Percentiles rank a stretch among this genome's conserved stretches.
phyloP scores from a whole-genome alignment of 2,113 vertebrate genomes.

The Neolamprologus tretocephalus region DNA sequence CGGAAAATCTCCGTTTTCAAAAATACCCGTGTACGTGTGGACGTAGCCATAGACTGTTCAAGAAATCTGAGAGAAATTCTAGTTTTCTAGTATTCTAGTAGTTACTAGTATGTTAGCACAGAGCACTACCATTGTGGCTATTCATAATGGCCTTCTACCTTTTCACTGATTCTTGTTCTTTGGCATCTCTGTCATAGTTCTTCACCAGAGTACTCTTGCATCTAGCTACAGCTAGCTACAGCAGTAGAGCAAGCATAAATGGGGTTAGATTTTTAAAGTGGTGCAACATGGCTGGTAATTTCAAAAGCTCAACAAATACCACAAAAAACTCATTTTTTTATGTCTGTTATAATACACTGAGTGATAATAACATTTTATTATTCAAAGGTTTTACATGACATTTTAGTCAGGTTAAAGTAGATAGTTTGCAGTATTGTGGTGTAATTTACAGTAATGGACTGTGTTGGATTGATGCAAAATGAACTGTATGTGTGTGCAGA shows the following conservation, averaged over 20 bases:
- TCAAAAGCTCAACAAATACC: not conserved
- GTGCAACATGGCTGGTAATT: not conserved
- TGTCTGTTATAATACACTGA: not conserved
- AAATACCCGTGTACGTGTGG: too few relatives aligned
- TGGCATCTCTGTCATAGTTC: not conserved
- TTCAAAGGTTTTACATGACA: not conserved
- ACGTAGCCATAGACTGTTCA: rapidly evolving
- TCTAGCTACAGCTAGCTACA: not conserved
- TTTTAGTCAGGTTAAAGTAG: not conserved
- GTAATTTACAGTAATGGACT: not conserved
- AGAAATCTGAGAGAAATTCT: not conserved
- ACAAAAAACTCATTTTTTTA: not conserved
- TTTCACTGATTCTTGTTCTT: not conserved
- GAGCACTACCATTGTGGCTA: not conserved
- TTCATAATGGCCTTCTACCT: not conserved
- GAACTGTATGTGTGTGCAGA: not conserved
- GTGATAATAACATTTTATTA: not conserved
- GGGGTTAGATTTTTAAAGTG: not conserved
- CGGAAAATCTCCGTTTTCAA: too few relatives aligned
- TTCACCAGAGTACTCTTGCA: not conserved
- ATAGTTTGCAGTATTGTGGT: not conserved
- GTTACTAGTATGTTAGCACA: not conserved
- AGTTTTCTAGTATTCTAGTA: not conserved
- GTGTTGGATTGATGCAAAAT: not conserved
- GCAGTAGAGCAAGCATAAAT: not conserved